Base-by-base conservation (phyloP, 2,888 invertebrate species). In the Venustoraphidia nigricollis region DNA sequence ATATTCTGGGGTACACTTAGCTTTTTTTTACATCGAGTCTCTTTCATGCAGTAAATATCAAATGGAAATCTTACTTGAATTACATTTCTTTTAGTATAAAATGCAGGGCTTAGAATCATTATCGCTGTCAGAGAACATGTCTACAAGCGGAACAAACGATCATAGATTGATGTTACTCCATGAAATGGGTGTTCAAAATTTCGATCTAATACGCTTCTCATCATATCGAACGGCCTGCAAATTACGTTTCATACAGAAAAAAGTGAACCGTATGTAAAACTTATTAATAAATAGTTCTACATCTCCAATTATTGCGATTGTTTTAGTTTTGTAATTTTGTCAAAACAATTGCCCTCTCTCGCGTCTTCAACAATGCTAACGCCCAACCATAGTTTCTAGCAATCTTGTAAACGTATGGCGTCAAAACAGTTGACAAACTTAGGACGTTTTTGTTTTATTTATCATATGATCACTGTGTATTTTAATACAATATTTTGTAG, bases 211-310 rank as follows among this genome's bases (percentile, higher is more conserved):
- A 61, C 78, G 96, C 59, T 97, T 98, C 69, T 93, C 97, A 42
- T 95, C 96, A 2, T 98, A 98, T 68, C 79, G 97, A 54, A 96
- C 96, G 4, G 96, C 97, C 9, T 94, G 92, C 63, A 98, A 98
- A 68, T 75, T 98, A 48, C 77, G 96, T 59, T 97, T 94, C 70
- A 91, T 97, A 52, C 97, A 98, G 71, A 96, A 94, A 69, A 94
- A 94, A 70, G 93, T 94, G 59, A 93, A 94, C 67, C 75, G 93
- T 94, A 71, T 83, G 91, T 79, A 57, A 45, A 35, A 27, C 27
- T 27, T 27, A 6, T 27, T 27, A 27, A 3, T 6, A 6, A 17
- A 27, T 27, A 27, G 6, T 27, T 27, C 1, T 27, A 27, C 27
- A 27, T 27, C 27, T 6, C 27, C 5, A 27, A 6, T 27, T 17